Evolutionary conservation across 2,113 vertebrate genomes (phyloP), one percentile per base, ranked within the genome.

Genomic region (Apteryx mantelli): DNA sequence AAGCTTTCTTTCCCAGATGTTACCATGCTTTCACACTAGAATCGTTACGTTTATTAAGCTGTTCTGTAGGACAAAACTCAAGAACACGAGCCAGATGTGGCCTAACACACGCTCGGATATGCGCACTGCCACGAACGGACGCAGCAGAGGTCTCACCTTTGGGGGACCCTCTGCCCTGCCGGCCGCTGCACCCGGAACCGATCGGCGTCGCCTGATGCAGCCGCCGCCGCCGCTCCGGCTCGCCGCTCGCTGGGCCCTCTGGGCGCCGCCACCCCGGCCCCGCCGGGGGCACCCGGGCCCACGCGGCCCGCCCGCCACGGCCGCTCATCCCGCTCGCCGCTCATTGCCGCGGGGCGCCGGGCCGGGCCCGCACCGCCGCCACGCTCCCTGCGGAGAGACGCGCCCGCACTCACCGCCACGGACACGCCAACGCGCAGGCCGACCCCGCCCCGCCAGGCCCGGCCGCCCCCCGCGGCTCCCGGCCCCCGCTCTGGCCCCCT

Each of bases 1-100:
- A 0, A 8, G 1, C 58, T 5, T 13, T 16, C 13, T 2, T 28
- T 24, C 38, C 58, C 66, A 5, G 6, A 10, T 0, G 0, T 6
- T 44, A 4, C 34, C 12, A 58, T 2, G 48, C 68, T 8, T 13
- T 3, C 7, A 26, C 20, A 9, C 12, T 5, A 0, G 0, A 48
- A 28, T 13, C 56, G 36, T 5, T 20, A 55, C 4, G 2, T 0
- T 3, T 0, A 3, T 14, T 40, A 3, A 40, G 60, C 69, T 5
- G n/a, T 4, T 5, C 20, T 14, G 3, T 0, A 32, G 52, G 3
- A 34, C 18, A 8, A 10, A 44, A 22, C 63, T 28, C 38, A 15
- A 25, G 9, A 8, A 12, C 6, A 48, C 46, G 46, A 48, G 46
- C 46, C 46, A 48, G 44, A 46, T 16, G 14, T 16, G 44, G 44